Conservation (phyloP, 1,140 invertebrate genomes). For the Choristoneura fumiferana region DNA sequence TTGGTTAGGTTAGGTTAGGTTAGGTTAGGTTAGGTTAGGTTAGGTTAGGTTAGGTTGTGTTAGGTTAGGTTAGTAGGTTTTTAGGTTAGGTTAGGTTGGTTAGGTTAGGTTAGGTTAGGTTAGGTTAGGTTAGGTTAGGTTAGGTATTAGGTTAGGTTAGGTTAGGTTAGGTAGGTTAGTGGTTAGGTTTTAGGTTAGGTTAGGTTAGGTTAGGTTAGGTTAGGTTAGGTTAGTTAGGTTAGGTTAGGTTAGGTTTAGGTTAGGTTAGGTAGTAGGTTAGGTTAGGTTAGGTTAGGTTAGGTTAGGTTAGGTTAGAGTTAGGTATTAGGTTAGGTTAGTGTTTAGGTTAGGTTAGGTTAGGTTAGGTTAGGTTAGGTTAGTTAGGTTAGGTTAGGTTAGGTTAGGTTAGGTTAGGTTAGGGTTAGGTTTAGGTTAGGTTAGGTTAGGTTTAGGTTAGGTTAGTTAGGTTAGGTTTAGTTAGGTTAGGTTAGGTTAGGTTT, state of each 20-base stretch:
- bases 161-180: constrained; percentile 19
- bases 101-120: too few relatives aligned
- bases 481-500: constrained; percentile 26
- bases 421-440: too few relatives aligned
- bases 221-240: constrained; percentile 9
- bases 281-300: constrained; percentile 21
- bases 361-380: background rate
- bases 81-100: too few relatives aligned
- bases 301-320: constrained; percentile 19
- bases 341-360: constrained; percentile 15
- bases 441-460: too few relatives aligned
- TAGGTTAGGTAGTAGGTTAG: too few relatives aligned
- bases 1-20: too few relatives aligned
- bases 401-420: constrained; percentile 20
- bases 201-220: constrained; percentile 27
- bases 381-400: too few relatives aligned
- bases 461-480: constrained; percentile 27
- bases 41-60: constrained; percentile 26
- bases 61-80: constrained; percentile 18
- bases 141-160: too few relatives aligned
- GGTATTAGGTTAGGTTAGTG: constrained; percentile 19
- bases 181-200: constrained; percentile 31
- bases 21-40: constrained; percentile 19
- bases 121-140: constrained; percentile 29
- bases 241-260: constrained; percentile 20